Evolutionary conservation across 2,113 vertebrate genomes (phyloP).

Genomic region (Delphinapterus leucas): DNA sequence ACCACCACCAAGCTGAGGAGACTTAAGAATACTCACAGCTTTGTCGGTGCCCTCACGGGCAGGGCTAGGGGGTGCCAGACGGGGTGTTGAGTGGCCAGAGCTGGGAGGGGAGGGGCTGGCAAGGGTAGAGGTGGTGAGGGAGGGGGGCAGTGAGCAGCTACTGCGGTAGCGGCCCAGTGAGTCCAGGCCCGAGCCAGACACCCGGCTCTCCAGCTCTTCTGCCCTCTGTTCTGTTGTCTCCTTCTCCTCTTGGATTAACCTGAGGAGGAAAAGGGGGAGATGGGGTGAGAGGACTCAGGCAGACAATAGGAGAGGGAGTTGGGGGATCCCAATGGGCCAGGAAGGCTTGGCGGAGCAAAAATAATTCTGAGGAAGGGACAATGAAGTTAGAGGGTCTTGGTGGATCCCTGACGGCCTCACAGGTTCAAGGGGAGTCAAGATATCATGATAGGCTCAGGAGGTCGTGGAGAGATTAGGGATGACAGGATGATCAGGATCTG

Average conservation of each 20-base stretch:
- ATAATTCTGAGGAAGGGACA: background rate
- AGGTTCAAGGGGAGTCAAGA: background rate
- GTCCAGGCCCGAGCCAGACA: slow-evolving; percentile 90
- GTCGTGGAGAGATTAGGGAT: background rate
- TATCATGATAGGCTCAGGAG: background rate
- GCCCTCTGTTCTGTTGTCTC: slow-evolving; percentile 93
- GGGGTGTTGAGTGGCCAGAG: slow-evolving; percentile 94
- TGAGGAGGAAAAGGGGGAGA: slow-evolving; percentile 56
- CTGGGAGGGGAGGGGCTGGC: slow-evolving; percentile 94
- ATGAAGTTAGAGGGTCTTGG: background rate
- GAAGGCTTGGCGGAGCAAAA: background rate
- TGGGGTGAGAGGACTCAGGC: background rate
- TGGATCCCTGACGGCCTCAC: background rate
- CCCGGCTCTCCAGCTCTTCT: slow-evolving; percentile 92
- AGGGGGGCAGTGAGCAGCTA: slow-evolving; percentile 89
- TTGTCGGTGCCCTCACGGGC: slow-evolving; percentile 85
- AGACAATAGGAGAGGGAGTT: background rate
- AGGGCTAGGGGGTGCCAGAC: slow-evolving; percentile 89
- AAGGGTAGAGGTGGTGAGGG: slow-evolving; percentile 93
- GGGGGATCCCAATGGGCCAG: background rate
- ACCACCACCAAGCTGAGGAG: background rate
- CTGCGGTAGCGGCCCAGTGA: slow-evolving; percentile 86
- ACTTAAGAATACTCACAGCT: slow-evolving; percentile 53
- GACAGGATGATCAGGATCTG: background rate
- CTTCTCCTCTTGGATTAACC: slow-evolving; percentile 95